Conservation (phyloP, 1,140 invertebrate species). For the Laodelphax striatellus region DNA sequence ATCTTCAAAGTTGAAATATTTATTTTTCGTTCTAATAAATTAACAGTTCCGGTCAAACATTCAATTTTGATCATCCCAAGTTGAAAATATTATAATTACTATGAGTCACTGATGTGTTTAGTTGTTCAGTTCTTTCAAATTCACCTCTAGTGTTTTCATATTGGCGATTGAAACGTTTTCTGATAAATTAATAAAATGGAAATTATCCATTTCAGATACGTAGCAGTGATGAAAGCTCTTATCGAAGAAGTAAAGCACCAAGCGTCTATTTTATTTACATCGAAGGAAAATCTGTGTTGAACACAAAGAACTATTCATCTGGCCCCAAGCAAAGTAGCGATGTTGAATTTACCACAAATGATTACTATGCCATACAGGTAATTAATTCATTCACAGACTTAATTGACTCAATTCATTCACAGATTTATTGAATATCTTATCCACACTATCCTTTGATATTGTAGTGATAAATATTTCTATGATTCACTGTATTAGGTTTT, state of each 20-base stretch:
- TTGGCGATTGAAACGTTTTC: too few species aligned
- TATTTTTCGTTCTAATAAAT: neutral
- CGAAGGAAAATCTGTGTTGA: conserved; percentile 60
- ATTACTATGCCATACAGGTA: conserved; percentile 60
- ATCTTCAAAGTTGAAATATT: conserved; percentile 5
- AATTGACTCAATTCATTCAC: neutral
- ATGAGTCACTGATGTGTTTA: too few species aligned
- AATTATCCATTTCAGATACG: conserved; percentile 27
- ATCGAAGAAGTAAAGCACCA: conserved; percentile 36
- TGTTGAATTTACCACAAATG: conserved; percentile 50
- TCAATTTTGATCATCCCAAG: too few species aligned
- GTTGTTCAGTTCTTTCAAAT: too few species aligned
- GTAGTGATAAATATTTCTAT: too few species aligned
- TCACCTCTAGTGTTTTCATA: too few species aligned
- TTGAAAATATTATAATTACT: too few species aligned
- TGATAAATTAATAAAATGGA: too few species aligned
- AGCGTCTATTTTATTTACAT: conserved; percentile 62
- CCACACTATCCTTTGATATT: too few species aligned
- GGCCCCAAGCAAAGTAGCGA: conserved; percentile 27
- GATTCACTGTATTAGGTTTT: too few species aligned
- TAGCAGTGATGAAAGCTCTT: conserved; percentile 31
- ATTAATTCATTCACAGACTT: conserved; percentile 1
- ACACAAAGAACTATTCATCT: conserved; percentile 44
- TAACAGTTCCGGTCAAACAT: too few species aligned
- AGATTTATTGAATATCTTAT: too few species aligned